phyloP scores from a whole-genome alignment of 2,797 vertebrate genomes.

The Pachyuromys duprasi region DNA sequence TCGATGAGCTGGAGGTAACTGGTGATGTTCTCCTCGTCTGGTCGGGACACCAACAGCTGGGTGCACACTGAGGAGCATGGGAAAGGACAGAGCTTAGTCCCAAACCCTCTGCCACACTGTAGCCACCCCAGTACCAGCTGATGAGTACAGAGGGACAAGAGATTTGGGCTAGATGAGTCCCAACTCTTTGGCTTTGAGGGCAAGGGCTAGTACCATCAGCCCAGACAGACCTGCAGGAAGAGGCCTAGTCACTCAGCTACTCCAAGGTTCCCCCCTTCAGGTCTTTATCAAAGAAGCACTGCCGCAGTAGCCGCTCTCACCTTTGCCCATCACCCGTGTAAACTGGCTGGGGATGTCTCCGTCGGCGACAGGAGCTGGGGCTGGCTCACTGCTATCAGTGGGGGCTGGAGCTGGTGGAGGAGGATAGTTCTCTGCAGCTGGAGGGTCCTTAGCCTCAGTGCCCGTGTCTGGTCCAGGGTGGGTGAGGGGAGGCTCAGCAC shows the following conservation, averaged over 20 bases:
- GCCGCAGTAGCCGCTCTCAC: conserved; percentile 83
- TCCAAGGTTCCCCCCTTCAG: background rate
- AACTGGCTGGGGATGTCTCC: conserved; percentile 97
- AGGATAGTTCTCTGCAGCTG: conserved; percentile 89
- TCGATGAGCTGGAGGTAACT: conserved; percentile 98
- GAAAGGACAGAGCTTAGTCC: conserved; percentile 14
- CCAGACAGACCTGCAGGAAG: background rate
- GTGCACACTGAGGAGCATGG: conserved; percentile 91
- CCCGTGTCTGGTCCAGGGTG: conserved; percentile 84
- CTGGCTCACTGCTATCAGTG: conserved; percentile 91
- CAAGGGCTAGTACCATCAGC: background rate
- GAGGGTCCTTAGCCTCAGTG: conserved; percentile 89
- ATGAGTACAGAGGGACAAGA: background rate
- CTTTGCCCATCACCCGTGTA: conserved; percentile 98
- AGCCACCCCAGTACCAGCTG: background rate
- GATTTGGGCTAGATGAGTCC: background rate
- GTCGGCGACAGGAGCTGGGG: conserved; percentile 92
- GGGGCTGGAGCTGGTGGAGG: conserved; percentile 90
- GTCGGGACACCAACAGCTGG: conserved; percentile 96
- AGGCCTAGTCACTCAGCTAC: background rate
- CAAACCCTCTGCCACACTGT: background rate
- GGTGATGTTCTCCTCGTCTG: conserved; percentile 97
- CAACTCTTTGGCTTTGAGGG: background rate
- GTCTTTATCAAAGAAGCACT: conserved; percentile 17
- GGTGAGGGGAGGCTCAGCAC: conserved; percentile 76